phyloP scores from a whole-genome alignment of 2,888 invertebrate species.

The Andrena camellia region DNA sequence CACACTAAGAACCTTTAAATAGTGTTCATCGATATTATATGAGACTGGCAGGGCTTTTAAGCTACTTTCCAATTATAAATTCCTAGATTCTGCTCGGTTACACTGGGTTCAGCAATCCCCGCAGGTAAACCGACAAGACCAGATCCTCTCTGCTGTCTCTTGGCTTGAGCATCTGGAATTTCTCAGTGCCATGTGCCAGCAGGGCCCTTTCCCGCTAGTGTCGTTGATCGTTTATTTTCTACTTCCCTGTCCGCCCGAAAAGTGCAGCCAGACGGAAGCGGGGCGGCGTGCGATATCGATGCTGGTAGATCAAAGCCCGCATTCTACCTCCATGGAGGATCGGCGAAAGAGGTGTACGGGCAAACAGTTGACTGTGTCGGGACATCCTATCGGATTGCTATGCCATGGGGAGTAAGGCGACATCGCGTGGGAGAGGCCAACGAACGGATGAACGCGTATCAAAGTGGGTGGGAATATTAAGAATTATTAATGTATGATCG shows the following conservation, averaged over 20 bases:
- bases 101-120: conserved; percentile 18
- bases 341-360: conserved; percentile 2
- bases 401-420: conserved; percentile 27
- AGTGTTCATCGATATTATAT: too few relatives aligned
- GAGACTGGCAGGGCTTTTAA: too few relatives aligned
- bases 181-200: neutral
- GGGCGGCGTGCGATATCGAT: conserved; percentile 73
- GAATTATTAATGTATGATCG: too few relatives aligned
- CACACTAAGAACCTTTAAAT: neutral
- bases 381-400: conserved; percentile 36
- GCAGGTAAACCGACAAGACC: conserved; percentile 5
- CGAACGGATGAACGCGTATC: conserved; percentile 33
- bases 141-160: neutral
- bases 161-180: conserved; percentile 6
- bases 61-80: too few relatives aligned
- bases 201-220: neutral
- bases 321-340: conserved; percentile 51
- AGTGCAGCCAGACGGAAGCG: conserved; percentile 73
- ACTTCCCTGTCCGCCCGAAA: conserved; percentile 66
- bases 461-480: neutral
- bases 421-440: conserved; percentile 58
- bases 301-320: conserved; percentile 76
- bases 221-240: conserved; percentile 70
- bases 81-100: neutral
- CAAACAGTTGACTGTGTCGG: conserved; percentile 18